Evolutionary conservation across 2,888 invertebrate genomes (phyloP), one percentile per base, ranked within the genome.

Genomic region (Leptura quadrifasciata): DNA sequence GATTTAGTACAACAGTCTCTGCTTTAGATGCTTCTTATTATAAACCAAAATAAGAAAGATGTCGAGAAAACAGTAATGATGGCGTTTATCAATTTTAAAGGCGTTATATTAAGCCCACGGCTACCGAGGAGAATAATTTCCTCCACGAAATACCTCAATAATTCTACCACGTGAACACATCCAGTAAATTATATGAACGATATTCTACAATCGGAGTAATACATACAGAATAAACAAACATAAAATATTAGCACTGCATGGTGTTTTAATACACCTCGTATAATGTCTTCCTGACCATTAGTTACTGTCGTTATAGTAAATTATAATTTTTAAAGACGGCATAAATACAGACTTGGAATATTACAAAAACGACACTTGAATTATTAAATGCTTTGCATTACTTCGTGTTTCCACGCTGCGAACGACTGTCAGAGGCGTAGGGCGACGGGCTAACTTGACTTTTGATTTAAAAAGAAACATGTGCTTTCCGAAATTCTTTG

Each of bases 201-300:
- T 68, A 31, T 31, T 31, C 55, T n/a, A 47, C n/a, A 47, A 47
- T 54, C 67, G 27, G 54, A 35, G 27, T 31, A 4, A 20, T 31
- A 10, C 55, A 55, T 24, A 27, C 68, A 17, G 31, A 57, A 10
- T 68, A 68, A 55, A 20, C 18, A 68, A 0, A 54, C 17, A 18
- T 68, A 20, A 68, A 68, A 68, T 68, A 68, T 68, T n/a, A 18
- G 15, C 35, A 18, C 35, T 18, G 68, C 55, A 31, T n/a, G 54
- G 27, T 20, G 67, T 54, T 31, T 55, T 67, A 67, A 67, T 67
- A 67, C 47, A 27, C 67, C 27, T 57, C 57, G 57, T 68, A 55
- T 54, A 57, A 54, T 35, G 65, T 20, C 18, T 39, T 68, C 27
- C 55, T 35, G 57, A 54, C 57, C 68, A 35, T 68, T 55, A 27